phyloP scores from a whole-genome alignment of 2,113 vertebrate species.

The Ceyx margarethae region DNA sequence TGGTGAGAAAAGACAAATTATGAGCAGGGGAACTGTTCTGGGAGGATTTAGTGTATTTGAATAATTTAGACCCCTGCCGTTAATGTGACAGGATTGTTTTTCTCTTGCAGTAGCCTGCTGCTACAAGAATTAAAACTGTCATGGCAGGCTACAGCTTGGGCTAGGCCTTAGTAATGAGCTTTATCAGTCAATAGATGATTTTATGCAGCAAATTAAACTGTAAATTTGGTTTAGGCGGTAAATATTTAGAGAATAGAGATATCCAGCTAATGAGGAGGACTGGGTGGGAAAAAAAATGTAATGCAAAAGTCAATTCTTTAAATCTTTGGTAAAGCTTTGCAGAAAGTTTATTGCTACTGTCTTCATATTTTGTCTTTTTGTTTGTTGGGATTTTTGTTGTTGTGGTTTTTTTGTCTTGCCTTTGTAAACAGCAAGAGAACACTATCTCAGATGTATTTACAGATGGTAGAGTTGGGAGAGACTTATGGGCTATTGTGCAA shows the following conservation, averaged over 20 bases:
- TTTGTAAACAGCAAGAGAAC: conserved; percentile 49
- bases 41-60: conserved; percentile 98
- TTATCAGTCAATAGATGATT: conserved; percentile 92
- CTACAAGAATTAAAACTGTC: conserved; percentile 88
- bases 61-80: conserved; percentile 97
- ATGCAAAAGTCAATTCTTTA: conserved; percentile 81
- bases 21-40: conserved; percentile 86
- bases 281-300: conserved; percentile 57
- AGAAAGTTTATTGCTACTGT: conserved; percentile 65
- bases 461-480: background rate
- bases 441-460: conserved; percentile 38
- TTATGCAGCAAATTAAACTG: conserved; percentile 88
- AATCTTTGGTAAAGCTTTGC: conserved; percentile 71
- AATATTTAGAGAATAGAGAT: conserved; percentile 89
- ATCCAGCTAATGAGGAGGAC: conserved; percentile 79
- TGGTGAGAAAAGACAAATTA: conserved; percentile 96
- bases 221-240: conserved; percentile 83
- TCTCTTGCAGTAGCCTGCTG: conserved; percentile 91
- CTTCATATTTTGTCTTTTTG: background rate
- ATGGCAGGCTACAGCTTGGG: conserved; percentile 78
- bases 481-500: background rate
- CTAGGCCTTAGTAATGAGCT: conserved; percentile 86
- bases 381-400: background rate
- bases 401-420: background rate
- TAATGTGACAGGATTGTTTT: conserved; percentile 96